These are phyloP conservation scores for Sinosuthora webbiana DNA, from an alignment of 2,113 vertebrate genomes.

Conservation along the genomic window DNA sequence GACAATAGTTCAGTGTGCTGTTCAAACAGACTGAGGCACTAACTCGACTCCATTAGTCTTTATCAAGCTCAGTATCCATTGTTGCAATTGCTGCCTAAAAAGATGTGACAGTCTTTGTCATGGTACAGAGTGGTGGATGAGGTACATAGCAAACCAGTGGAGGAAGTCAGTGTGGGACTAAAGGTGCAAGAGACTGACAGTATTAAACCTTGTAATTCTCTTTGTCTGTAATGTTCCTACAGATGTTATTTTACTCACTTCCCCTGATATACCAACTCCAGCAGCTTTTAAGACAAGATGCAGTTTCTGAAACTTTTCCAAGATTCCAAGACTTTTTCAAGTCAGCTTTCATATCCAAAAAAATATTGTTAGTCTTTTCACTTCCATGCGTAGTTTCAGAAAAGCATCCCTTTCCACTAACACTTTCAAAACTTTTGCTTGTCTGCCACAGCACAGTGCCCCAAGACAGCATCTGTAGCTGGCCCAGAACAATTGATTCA, in stretches of 20 bases:
- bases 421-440: not conserved
- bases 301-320: not conserved
- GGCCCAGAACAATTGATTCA: not conserved
- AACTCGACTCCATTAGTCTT: not conserved
- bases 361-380: not conserved
- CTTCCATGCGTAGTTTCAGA: not conserved
- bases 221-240: not conserved
- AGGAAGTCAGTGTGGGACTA: not conserved
- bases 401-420: not conserved
- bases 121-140: not conserved
- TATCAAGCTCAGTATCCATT: not conserved
- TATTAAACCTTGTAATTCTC: not conserved
- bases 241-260: not conserved
- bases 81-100: not conserved
- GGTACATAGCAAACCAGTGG: rapidly evolving
- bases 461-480: not conserved
- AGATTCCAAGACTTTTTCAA: not conserved
- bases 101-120: not conserved
- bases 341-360: not conserved
- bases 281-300: not conserved
- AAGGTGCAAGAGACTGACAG: not conserved
- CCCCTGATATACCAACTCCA: not conserved
- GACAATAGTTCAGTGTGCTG: not conserved
- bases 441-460: not conserved
- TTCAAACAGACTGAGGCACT: not conserved